Percentiles rank a stretch among this genome's conserved stretches.
These are phyloP conservation scores for Solea solea DNA, from an alignment of 2,113 vertebrate genomes.

Conservation along the genomic window DNA sequence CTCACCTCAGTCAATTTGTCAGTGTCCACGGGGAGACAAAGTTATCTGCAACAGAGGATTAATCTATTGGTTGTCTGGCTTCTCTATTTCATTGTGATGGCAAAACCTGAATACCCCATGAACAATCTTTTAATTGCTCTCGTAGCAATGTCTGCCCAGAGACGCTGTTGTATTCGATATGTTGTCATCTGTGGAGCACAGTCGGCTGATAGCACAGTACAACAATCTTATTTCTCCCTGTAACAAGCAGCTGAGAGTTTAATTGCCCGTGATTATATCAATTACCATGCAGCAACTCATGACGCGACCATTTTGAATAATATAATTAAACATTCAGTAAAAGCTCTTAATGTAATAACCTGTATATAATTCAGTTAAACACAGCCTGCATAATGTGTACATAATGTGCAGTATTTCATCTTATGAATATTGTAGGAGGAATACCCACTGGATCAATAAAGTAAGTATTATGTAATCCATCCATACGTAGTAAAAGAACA, in stretches of 20 bases:
- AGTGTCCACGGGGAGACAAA: slow-evolving; percentile 41
- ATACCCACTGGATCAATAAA: neutral
- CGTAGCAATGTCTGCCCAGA: slow-evolving; percentile 5
- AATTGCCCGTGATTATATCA: slow-evolving; percentile 21
- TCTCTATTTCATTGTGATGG: slow-evolving; percentile 18
- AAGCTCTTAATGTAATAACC: slow-evolving; percentile 8
- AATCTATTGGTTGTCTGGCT: slow-evolving; percentile 15
- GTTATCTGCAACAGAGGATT: slow-evolving; percentile 31
- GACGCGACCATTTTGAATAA: slow-evolving; percentile 15
- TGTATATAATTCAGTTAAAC: neutral
- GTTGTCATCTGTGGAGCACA: neutral
- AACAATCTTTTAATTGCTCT: slow-evolving; percentile 7
- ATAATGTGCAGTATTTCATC: neutral
- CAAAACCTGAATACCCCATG: slow-evolving; percentile 23
- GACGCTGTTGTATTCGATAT: slow-evolving; percentile 9
- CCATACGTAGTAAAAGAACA: too few relatives aligned
- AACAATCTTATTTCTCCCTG: neutral
- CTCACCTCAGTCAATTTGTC: slow-evolving; percentile 46
- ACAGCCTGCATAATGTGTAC: neutral
- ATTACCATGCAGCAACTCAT: slow-evolving; percentile 5
- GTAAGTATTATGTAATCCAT: neutral
- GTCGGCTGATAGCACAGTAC: neutral
- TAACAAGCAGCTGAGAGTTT: slow-evolving; percentile 5
- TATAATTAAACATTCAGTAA: slow-evolving; percentile 14
- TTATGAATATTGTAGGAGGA: neutral